Percentiles rank a stretch among this genome's conserved stretches.
These are phyloP conservation scores for Petroica traversi DNA, from an alignment of 2,113 vertebrate genomes.

Conservation along the genomic window DNA sequence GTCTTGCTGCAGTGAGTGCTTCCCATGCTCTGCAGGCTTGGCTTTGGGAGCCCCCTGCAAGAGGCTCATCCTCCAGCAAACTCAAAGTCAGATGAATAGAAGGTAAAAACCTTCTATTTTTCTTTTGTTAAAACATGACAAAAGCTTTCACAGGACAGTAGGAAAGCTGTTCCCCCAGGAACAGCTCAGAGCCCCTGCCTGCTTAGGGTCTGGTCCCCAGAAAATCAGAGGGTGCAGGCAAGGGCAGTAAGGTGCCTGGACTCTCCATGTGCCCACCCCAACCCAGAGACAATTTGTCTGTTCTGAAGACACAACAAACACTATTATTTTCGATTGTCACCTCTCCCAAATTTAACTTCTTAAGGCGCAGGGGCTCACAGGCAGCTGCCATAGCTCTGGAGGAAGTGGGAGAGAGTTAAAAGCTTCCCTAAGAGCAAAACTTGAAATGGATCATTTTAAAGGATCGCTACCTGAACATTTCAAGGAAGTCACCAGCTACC, in stretches of 20 bases:
- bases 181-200: background rate
- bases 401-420: background rate
- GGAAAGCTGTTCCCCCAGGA: background rate
- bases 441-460: background rate
- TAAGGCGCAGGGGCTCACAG: no score
- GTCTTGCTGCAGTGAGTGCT: background rate
- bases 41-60: no score
- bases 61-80: background rate
- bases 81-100: background rate
- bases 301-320: background rate
- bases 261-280: background rate
- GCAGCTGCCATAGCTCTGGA: background rate
- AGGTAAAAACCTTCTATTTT: fast-evolving
- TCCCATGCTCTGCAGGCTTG: background rate
- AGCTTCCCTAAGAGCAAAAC: background rate
- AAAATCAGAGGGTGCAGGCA: background rate
- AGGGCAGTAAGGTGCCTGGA: background rate
- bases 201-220: background rate
- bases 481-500: background rate
- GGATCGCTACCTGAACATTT: background rate
- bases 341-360: background rate
- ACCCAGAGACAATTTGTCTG: background rate
- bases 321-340: background rate
- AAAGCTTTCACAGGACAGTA: background rate
- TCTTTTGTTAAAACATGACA: background rate